Base-by-base conservation (phyloP, 2,113 vertebrate species). In the Dolichotis patagonum region DNA sequence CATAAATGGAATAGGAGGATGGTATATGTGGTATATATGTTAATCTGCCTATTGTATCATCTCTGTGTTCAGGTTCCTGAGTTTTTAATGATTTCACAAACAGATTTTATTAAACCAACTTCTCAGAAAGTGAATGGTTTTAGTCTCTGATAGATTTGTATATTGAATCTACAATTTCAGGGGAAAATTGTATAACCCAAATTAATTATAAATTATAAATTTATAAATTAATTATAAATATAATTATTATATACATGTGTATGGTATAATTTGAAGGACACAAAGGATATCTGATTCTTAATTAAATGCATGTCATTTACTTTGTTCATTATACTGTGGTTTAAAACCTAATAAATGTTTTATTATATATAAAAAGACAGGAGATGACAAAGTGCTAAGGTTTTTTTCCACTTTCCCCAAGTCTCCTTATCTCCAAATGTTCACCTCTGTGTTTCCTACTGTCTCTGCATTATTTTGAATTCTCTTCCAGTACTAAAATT, bases 221-320 rank as follows among this genome's bases (percentile, higher is more conserved):
- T n/a, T n/a, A n/a, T n/a, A 81, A 46, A 5, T 30, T 78, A 22
- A 58, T 35, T 90, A 49, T 2, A 87, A 96, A 38, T n/a, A n/a
- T n/a, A n/a, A n/a, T n/a, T n/a, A n/a, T n/a, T n/a, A 0, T 56
- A 1, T 49, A 82, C 10, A 60, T 84, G 78, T 11, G 28, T 0
- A 75, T 43, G 35, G 26, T 38, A 38, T 35, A 86, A n/a, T 16
- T 22, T 46, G 13, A 67, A 92, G 9, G 16, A 49, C 20, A 73
- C 41, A 46, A 69, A 93, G 5, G 3, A 52, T 49, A 58, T 52
- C 11, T 6, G 56, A n/a, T 35, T 56, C 41, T n/a, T 43, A 95
- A 49, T 12, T 67, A 9, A 65, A 14, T 26, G 3, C 6, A 69
- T 41, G 16, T 62, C 60, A 8, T 67, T 90, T 43, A 38, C 9